Percentiles rank a stretch among this genome's conserved stretches.
These are phyloP conservation scores for Brenthis ino DNA, from an alignment of 2,888 invertebrate species.

Conservation along the genomic window DNA sequence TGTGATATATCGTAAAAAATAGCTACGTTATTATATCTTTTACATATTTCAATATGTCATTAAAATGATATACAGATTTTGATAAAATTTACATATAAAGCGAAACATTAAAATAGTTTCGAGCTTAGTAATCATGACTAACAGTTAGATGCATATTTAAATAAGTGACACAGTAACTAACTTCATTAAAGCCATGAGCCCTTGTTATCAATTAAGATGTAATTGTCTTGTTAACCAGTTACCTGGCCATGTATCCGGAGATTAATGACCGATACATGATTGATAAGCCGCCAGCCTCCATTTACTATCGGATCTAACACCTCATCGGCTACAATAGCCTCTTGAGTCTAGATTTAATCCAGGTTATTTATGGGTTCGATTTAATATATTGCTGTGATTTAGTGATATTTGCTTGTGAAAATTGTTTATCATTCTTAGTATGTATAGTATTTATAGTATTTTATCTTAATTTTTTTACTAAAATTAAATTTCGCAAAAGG, in stretches of 20 bases:
- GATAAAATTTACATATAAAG: too few species aligned
- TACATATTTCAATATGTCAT: too few species aligned
- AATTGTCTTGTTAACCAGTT: constrained; percentile 8
- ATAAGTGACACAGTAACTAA: not conserved
- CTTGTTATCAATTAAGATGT: not conserved
- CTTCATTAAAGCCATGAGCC: not conserved
- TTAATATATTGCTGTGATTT: not conserved
- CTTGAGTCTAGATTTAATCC: constrained; percentile 2
- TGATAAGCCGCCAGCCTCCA: constrained; percentile 7
- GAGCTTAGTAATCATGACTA: too few species aligned
- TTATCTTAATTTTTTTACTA: too few species aligned
- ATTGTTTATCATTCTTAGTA: not conserved
- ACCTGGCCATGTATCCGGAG: not conserved
- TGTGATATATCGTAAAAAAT: too few species aligned
- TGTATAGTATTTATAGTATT: too few species aligned
- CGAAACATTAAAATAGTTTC: too few species aligned
- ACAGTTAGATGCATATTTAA: too few species aligned
- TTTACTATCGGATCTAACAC: not conserved
- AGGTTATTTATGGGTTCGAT: constrained; percentile 2
- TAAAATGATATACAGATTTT: too few species aligned
- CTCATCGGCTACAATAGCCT: not conserved
- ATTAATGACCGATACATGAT: constrained; percentile 16
- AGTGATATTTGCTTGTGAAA: not conserved
- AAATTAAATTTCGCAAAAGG: too few species aligned
- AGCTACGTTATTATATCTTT: too few species aligned